These are phyloP conservation scores for Hydrocynus forskahlii DNA, from an alignment of 2,797 vertebrate species.

Conservation along the genomic window DNA sequence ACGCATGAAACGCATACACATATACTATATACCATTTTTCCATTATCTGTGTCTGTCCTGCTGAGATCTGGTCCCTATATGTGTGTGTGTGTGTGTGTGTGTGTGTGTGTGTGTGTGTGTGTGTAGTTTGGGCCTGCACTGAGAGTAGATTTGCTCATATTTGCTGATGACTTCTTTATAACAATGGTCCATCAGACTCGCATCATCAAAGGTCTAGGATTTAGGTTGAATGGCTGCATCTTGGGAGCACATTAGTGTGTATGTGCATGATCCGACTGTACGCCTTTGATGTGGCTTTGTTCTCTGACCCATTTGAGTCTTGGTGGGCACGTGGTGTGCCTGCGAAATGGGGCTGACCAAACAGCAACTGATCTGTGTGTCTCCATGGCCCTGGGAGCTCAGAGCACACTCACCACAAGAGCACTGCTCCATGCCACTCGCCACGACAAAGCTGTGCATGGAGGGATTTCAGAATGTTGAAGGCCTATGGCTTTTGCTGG, in stretches of 20 bases:
- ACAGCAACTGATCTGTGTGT: conserved; percentile 40
- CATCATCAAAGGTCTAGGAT: conserved; percentile 73
- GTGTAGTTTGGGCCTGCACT: conserved; percentile 51
- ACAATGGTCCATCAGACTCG: conserved; percentile 66
- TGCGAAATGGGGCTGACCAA: conserved; percentile 54
- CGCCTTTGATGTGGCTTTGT: conserved; percentile 65
- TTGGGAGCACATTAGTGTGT: conserved; percentile 74
- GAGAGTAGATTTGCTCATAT: conserved; percentile 66
- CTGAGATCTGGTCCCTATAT: conserved; percentile 35
- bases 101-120: conserved; percentile 36
- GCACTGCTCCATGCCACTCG: neutral
- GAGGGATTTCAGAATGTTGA: neutral
- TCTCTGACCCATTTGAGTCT: conserved; percentile 71
- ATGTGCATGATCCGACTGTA: conserved; percentile 69
- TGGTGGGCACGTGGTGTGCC: conserved; percentile 53
- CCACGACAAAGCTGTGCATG: neutral
- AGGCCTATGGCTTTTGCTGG: neutral
- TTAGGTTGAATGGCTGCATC: conserved; percentile 72
- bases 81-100: neutral
- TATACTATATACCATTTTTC: conserved; percentile 11
- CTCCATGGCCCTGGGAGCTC: conserved; percentile 29
- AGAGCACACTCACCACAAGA: neutral
- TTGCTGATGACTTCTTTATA: conserved; percentile 68
- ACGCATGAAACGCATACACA: no score
- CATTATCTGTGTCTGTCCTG: conserved; percentile 34